Evolutionary conservation across 1,140 invertebrate genomes (phyloP).

Genomic region (Archivesica marissinica): DNA sequence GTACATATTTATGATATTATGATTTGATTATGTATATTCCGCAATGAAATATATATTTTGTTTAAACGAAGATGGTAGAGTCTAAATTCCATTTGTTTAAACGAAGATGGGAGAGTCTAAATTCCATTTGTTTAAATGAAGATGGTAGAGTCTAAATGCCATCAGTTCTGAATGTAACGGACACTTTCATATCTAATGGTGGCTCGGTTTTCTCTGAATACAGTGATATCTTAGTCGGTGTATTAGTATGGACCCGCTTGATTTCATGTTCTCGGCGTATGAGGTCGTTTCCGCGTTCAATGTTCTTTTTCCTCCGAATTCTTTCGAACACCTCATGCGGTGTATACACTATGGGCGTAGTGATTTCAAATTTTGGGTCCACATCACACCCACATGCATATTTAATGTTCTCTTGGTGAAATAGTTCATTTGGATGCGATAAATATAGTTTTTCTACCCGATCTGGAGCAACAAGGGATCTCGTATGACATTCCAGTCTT

Average conservation of each 20-base stretch:
- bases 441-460: conserved; percentile 63
- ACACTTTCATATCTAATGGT: conserved; percentile 59
- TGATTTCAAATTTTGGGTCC: conserved; percentile 54
- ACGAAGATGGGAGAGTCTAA: too few species aligned
- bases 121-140: too few species aligned
- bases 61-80: too few species aligned
- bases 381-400: conserved; percentile 48
- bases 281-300: conserved; percentile 17
- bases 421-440: conserved; percentile 62
- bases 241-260: neutral
- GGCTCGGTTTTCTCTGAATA: conserved; percentile 51
- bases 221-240: neutral
- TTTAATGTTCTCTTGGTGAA: conserved; percentile 45
- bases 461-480: conserved; percentile 68
- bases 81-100: too few species aligned
- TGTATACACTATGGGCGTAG: conserved; percentile 55
- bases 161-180: conserved; percentile 43
- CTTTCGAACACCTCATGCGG: conserved; percentile 56
- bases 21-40: too few species aligned
- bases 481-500: conserved; percentile 65
- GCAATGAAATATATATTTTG: too few species aligned
- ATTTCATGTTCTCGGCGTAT: conserved; percentile 13
- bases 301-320: conserved; percentile 42
- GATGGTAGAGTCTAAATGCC: too few species aligned
- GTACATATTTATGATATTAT: too few species aligned